Evolutionary conservation across 2,888 invertebrate species (phyloP).

Genomic region (Melolontha melolontha): DNA sequence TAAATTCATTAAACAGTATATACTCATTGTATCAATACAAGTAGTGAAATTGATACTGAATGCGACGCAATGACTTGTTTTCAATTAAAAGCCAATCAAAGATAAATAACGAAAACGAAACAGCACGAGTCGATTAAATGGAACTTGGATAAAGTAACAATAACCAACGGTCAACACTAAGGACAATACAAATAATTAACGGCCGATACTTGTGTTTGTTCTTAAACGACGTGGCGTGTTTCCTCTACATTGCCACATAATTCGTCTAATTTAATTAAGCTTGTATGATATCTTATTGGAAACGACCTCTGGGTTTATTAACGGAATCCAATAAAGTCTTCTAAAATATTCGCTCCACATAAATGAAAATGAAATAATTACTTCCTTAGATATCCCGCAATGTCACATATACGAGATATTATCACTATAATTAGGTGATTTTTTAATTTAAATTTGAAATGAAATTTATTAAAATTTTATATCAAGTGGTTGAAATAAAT

Average conservation of each 20-base stretch:
- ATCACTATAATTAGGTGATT: too few relatives aligned
- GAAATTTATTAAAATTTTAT: too few relatives aligned
- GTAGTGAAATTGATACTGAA: constrained; percentile 25
- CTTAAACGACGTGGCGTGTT: constrained; percentile 57
- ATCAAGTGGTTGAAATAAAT: too few relatives aligned
- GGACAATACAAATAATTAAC: constrained; percentile 61
- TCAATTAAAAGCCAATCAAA: constrained; percentile 54
- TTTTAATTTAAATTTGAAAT: too few relatives aligned
- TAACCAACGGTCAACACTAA: constrained; percentile 52
- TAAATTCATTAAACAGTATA: constrained; percentile 16
- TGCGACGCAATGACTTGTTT: constrained; percentile 28
- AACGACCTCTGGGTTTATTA: constrained; percentile 17
- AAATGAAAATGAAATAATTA: not conserved
- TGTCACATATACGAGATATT: too few relatives aligned
- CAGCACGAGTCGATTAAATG: constrained; percentile 52
- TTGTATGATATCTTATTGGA: constrained; percentile 44
- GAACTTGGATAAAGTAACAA: constrained; percentile 52
- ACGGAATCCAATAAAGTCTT: not conserved
- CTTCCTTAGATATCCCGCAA: too few relatives aligned
- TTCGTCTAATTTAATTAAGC: constrained; percentile 60
- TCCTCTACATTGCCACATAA: constrained; percentile 53
- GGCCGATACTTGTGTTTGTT: constrained; percentile 58
- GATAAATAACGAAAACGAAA: constrained; percentile 52
- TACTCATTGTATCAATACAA: constrained; percentile 12
- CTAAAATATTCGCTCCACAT: constrained; percentile 9